Evolutionary conservation across 2,888 invertebrate genomes (phyloP), one percentile per base, ranked within the genome.

Genomic region (Epinotia demarniana): DNA sequence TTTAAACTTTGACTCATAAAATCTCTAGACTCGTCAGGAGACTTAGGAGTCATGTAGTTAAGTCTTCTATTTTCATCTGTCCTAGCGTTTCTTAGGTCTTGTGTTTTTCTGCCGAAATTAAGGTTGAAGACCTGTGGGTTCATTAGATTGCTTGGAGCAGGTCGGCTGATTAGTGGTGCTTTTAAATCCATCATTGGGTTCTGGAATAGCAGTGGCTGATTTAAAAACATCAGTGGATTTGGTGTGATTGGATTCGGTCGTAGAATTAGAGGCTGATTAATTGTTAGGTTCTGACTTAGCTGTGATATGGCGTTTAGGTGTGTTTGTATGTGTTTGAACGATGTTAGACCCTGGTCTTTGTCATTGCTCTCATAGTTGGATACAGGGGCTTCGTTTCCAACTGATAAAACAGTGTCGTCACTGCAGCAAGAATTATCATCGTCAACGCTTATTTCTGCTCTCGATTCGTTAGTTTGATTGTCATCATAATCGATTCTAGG

Each of bases 351-450:
- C 79, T 89, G 92, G 76, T 84, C 89, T 57, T 90, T 88, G 3
- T 88, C 88, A 16, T 79, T 79, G 58, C 73, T 68, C 23, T 85
- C 85, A 43, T 85, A 91, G 55, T 82, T 86, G 2, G 94, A 93
- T 9, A 95, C 91, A 27, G 95, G 95, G 2, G 95, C 96, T 82
- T 97, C 97, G 85, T 97, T 97, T 8, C 97, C 97, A 79, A 97
- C 97, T 80, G 97, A 97, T 49, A 97, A 86, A 4, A 97, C 97
- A 61, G 97, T 97, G 83, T 97, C 97, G 82, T 97, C 97, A 81
- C 96, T 96, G 80, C 96, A 96, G 79, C 96, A 96, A 77, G 96
- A 96, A 78, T 95, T 95, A 19, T 95, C 95, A 79, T 95, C 94
- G 75, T 93, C 94, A 16, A 95, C 90, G 77, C 94, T 93, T 49